Percentiles rank a stretch among this genome's conserved stretches.
phyloP scores from a whole-genome alignment of 2,797 vertebrate genomes.

The Syngnathus rostellatus region DNA sequence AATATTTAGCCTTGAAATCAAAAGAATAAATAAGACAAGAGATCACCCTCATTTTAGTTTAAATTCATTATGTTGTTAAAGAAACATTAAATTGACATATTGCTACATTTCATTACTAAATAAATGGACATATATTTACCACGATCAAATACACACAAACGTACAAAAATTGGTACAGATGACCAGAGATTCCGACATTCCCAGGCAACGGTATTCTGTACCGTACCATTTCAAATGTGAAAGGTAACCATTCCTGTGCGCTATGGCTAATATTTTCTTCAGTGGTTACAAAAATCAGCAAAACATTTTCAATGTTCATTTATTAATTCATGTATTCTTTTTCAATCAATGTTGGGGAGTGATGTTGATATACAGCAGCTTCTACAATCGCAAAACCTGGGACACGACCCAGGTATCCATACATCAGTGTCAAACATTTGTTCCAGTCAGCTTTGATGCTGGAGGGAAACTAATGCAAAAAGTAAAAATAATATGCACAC shows the following conservation, averaged over 20 bases:
- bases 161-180: too few species aligned
- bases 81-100: too few species aligned
- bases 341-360: not conserved
- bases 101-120: too few species aligned
- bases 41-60: not conserved
- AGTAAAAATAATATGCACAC: slow-evolving; percentile 27
- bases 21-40: not conserved
- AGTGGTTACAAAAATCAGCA: slow-evolving; percentile 50
- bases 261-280: too few species aligned
- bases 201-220: not conserved
- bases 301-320: slow-evolving; percentile 63
- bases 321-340: too few species aligned
- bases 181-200: too few species aligned
- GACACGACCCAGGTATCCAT: slow-evolving; percentile 31
- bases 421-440: slow-evolving; percentile 42
- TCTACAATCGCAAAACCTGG: not conserved
- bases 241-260: too few species aligned
- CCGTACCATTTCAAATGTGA: too few species aligned
- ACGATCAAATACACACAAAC: too few species aligned
- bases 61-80: too few species aligned
- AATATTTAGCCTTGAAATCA: not conserved
- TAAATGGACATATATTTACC: too few species aligned
- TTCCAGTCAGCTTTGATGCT: slow-evolving; percentile 65
- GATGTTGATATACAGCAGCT: not conserved
- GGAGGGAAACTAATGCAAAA: slow-evolving; percentile 30